Evolutionary conservation across 2,888 invertebrate genomes (phyloP), one percentile per base, ranked within the genome.

Genomic region (Myopa tessellatipennis): DNA sequence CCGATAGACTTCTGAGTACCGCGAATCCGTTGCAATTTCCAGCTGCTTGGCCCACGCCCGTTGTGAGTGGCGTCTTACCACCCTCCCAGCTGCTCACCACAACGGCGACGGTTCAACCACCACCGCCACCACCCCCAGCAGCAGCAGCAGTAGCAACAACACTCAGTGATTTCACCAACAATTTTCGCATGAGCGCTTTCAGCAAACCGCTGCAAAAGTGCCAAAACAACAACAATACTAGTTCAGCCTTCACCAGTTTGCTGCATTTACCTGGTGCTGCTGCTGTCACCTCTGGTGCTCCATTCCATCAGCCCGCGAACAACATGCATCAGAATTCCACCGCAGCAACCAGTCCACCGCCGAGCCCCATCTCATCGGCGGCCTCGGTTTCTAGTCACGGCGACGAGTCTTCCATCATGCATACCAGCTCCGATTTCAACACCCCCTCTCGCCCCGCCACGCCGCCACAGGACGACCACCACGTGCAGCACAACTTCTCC

Each of bases 301-400:
- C 38, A 10, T 75, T 68, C 26, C 61, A 76, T 40, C 76, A 76
- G 55, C 36, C 76, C 18, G 36, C 65, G 16, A 65, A 78, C 38
- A 76, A 71, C 18, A 40, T 79, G n/a, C 80, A 77, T 18, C 78
- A 80, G 26, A 81, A 79, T 34, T 79, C 84, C 38, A 84, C 84
- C 36, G 82, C 85, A 10, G 81, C 84, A 40, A 85, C 91, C 78
- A 94, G 94, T 85, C 94, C 95, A 0, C 93, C 94, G 0, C 85
- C 93, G 16, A 95, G 95, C 83, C 95, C 95, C 0, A 88, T 93
- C 26, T 93, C 93, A 0, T 93, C 94, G 65, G 76, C 76, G 4
- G 65, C 65, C 3, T 93, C 94, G 65, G 78, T 77, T 1, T 82
- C 82, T 69, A 92, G 92, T 67, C 93, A 92, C 81, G 90, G 90